Conservation (phyloP, 2,888 invertebrate genomes). For the Euplexia lucipara region DNA sequence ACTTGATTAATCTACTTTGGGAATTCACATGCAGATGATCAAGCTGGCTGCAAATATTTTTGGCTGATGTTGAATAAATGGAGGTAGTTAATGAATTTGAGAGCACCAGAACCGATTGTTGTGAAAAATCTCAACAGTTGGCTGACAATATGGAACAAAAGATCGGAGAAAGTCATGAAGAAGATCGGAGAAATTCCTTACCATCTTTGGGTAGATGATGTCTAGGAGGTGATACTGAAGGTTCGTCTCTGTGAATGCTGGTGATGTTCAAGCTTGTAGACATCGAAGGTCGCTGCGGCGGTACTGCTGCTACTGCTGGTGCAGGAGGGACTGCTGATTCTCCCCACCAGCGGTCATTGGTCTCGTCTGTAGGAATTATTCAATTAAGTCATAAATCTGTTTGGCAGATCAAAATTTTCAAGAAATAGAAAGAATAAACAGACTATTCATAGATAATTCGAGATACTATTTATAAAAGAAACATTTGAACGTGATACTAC, state of each 20-base stretch:
- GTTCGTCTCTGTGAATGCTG: slow-evolving; percentile 76
- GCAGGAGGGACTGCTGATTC: slow-evolving; percentile 88
- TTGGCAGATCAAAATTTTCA: background rate
- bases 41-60: slow-evolving; percentile 2
- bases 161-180: too few species aligned
- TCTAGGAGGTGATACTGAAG: slow-evolving; percentile 80
- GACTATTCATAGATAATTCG: background rate
- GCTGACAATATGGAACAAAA: too few species aligned
- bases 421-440: background rate
- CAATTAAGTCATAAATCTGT: slow-evolving; percentile 8
- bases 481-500: background rate
- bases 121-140: background rate
- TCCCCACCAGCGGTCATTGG: slow-evolving; percentile 87
- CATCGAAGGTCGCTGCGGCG: slow-evolving; percentile 83
- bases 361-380: slow-evolving; percentile 77
- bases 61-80: slow-evolving; percentile 7
- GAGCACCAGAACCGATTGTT: background rate
- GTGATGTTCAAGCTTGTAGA: slow-evolving; percentile 79
- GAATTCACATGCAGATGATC: background rate
- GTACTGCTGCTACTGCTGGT: slow-evolving; percentile 87
- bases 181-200: slow-evolving; percentile 44
- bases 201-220: slow-evolving; percentile 83
- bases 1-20: slow-evolving; percentile 21
- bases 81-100: background rate
- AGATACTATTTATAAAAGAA: background rate